Conservation (phyloP, 2,888 invertebrate species). For the Protonemura montana region DNA sequence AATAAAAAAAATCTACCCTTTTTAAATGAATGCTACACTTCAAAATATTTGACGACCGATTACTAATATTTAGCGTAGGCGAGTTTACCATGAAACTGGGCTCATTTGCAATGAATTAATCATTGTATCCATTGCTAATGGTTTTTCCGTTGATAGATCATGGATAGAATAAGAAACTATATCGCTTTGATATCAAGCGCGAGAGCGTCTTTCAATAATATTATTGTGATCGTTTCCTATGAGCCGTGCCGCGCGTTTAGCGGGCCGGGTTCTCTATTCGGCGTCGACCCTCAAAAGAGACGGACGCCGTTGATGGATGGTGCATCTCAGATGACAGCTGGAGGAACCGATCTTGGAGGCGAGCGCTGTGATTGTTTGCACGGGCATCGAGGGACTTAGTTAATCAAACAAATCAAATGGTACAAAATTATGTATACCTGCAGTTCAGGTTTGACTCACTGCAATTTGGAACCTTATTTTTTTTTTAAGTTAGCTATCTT, state of each 20-base stretch:
- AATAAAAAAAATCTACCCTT: not conserved
- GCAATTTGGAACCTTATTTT: not conserved
- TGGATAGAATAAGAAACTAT: conserved; percentile 8
- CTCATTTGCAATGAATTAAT: conserved; percentile 39
- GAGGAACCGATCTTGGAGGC: not conserved
- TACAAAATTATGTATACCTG: not conserved
- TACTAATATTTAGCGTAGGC: conserved; percentile 29
- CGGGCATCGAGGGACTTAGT: not conserved
- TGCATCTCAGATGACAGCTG: conserved; percentile 13
- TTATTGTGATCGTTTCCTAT: conserved; percentile 32
- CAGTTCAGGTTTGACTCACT: not conserved
- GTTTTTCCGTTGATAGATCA: conserved; percentile 33
- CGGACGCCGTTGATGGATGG: conserved; percentile 2
- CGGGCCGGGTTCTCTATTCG: not conserved
- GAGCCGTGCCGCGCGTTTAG: not conserved
- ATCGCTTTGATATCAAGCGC: conserved; percentile 40
- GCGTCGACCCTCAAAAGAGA: not conserved
- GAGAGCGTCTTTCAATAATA: conserved; percentile 46
- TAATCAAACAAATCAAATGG: not conserved
- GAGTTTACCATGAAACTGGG: conserved; percentile 1
- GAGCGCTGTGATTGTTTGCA: not conserved
- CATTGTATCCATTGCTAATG: conserved; percentile 36
- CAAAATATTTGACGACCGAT: not conserved
- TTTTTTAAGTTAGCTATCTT: not conserved
- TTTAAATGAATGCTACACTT: not conserved